Evolutionary conservation across 2,797 vertebrate genomes (phyloP).

Genomic region (Myotis myotis): DNA sequence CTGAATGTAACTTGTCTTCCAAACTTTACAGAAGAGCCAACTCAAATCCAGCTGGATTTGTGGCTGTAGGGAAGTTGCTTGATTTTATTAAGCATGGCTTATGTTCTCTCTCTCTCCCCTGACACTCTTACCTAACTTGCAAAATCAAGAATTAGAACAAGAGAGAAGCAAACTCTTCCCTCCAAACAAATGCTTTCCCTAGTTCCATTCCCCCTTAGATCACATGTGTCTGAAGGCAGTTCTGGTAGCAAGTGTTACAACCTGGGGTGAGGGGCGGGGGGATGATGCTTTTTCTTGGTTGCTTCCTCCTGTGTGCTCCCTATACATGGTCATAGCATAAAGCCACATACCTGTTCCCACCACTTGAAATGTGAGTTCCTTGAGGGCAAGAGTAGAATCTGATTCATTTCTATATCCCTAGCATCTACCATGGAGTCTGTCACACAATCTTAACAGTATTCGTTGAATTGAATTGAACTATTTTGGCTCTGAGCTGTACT

Average conservation of each 20-base stretch:
- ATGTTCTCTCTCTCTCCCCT: not conserved
- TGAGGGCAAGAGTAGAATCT: constrained; percentile 27
- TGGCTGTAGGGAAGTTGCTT: constrained; percentile 38
- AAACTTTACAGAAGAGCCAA: constrained; percentile 56
- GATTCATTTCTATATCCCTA: not conserved
- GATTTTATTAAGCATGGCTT: constrained; percentile 61
- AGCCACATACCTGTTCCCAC: not conserved
- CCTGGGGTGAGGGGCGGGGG: too few species aligned
- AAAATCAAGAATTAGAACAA: constrained; percentile 56
- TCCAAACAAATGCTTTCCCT: not conserved
- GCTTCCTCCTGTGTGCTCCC: not conserved
- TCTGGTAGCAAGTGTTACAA: not conserved
- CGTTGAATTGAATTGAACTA: constrained; percentile 14
- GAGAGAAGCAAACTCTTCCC: not conserved
- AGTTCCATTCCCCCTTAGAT: not conserved
- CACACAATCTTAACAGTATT: not conserved
- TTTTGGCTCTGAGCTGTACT: constrained; percentile 26
- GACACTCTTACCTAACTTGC: not conserved
- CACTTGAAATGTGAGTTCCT: constrained; percentile 25
- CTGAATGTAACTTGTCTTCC: constrained; percentile 52
- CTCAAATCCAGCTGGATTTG: constrained; percentile 56
- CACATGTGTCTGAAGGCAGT: not conserved
- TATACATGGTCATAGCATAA: not conserved
- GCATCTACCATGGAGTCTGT: not conserved
- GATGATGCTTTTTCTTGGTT: not conserved